These are phyloP conservation scores for Colistium nudipinnis DNA, from an alignment of 2,113 vertebrate genomes.

Conservation along the genomic window DNA sequence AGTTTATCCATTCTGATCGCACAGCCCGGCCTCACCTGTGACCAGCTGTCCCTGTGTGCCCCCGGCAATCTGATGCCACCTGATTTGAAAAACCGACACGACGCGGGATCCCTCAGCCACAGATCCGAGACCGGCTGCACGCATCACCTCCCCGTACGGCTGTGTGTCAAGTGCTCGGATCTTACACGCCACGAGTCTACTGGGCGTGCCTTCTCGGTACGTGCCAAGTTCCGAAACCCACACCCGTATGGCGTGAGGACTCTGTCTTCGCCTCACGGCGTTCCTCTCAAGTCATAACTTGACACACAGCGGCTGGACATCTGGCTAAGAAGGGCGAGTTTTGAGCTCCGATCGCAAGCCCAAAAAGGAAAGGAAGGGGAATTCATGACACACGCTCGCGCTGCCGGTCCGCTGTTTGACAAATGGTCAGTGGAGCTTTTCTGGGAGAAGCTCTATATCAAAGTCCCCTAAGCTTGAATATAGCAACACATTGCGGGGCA, in stretches of 20 bases:
- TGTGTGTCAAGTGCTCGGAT: slow-evolving; percentile 62
- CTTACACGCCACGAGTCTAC: slow-evolving; percentile 66
- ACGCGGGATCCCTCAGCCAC: slow-evolving; percentile 51
- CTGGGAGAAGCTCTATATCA: slow-evolving; percentile 2
- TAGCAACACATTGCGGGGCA: slow-evolving; percentile 21
- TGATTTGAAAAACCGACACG: slow-evolving; percentile 60
- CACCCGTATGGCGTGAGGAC: slow-evolving; percentile 48
- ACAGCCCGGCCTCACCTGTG: slow-evolving; percentile 33
- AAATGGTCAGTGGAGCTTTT: slow-evolving; percentile 42
- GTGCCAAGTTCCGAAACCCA: slow-evolving; percentile 48
- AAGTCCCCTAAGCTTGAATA: slow-evolving; percentile 30
- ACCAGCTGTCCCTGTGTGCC: slow-evolving; percentile 56
- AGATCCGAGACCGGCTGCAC: slow-evolving; percentile 58
- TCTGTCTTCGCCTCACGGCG: slow-evolving; percentile 43
- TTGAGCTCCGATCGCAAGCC: slow-evolving; percentile 52
- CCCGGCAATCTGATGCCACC: slow-evolving; percentile 50
- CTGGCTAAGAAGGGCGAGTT: slow-evolving; percentile 37
- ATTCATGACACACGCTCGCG: slow-evolving; percentile 8
- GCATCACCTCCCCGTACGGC: slow-evolving; percentile 66
- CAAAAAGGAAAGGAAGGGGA: slow-evolving; percentile 26
- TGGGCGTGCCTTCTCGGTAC: slow-evolving; percentile 54
- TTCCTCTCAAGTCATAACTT: slow-evolving; percentile 45
- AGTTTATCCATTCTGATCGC: slow-evolving; percentile 31
- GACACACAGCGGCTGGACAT: slow-evolving; percentile 30
- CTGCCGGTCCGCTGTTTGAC: slow-evolving; percentile 18